Base-by-base conservation (phyloP, 35 echinoderm and acorn worm genomes). In the Chiridota heheva region DNA sequence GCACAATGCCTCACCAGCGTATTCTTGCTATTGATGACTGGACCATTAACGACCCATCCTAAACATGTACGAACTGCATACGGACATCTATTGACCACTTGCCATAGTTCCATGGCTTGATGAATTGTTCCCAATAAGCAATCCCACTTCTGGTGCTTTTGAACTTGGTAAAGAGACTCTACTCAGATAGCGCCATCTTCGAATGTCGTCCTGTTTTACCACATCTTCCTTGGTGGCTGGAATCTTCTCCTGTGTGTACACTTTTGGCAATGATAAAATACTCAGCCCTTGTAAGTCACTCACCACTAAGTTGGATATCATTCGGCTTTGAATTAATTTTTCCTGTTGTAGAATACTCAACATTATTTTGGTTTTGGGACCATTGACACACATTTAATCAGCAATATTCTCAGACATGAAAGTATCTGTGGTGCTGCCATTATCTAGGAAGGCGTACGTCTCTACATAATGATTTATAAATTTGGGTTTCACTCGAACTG, bases 61-160 rank as follows among this genome's bases (percentile, higher is more conserved):
- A 90, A 42, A 3, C 56, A 43, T 37, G 80, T 90, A 20, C 36
- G 69, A 28, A 49, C 49, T 32, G 86, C 63, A 66, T 58, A 72
- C 2, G 77, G 86, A 4, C 86, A 76, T 31, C 76, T 88, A 38
- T 81, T 44, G 1, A 90, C 84, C 7, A 90, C 58, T 57, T 83
- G 33, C 78, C 67, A 76, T 40, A 62, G 87, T 63, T 90, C 69
- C n/a, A 57, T 20, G 44, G 80, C 79, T 58, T 90, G 67, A 16
- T 83, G 60, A 22, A 84, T 90, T 83, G 42, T 67, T 84, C 2
- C 88, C 88, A 33, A 90, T 90, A 1, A 90, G 59, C 36, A 90
- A 27, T 32, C 70, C 87, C n/a, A 90, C 78, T 57, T 84, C 80
- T 20, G n/a, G 16, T 42, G 67, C 79, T 40, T 90, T 44, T 26